These are phyloP conservation scores for Philhelius pedissequus DNA, from an alignment of 2,888 invertebrate genomes.

Conservation along the genomic window DNA sequence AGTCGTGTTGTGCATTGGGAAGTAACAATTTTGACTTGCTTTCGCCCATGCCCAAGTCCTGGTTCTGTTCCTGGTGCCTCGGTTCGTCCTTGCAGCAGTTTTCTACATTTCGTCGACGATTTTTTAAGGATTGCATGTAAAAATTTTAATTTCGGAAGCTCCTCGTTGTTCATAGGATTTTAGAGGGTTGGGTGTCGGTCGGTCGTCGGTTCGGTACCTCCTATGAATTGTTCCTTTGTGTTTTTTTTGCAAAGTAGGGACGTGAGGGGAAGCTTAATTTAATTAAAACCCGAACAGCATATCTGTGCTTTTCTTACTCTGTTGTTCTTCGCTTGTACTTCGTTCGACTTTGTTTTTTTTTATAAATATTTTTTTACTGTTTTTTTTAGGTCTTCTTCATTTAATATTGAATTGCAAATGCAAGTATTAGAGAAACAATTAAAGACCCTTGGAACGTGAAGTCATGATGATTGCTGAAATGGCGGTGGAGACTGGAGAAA, in stretches of 20 bases:
- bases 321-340: constrained; percentile 53
- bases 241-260: neutral
- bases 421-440: constrained; percentile 64
- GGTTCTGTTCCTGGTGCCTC: neutral
- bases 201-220: neutral
- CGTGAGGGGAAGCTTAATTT: constrained; percentile 48
- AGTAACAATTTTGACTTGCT: constrained; percentile 54
- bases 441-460: constrained; percentile 36
- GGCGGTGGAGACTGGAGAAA: neutral
- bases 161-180: constrained; percentile 36
- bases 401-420: constrained; percentile 57
- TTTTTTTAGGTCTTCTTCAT: neutral
- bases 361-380: neutral
- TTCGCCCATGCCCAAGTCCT: neutral
- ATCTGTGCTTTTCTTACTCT: constrained; percentile 60
- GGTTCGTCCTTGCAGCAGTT: constrained; percentile 50
- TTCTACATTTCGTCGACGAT: constrained; percentile 56
- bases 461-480: neutral
- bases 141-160: constrained; percentile 61
- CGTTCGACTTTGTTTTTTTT: constrained; percentile 1
- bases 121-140: constrained; percentile 61
- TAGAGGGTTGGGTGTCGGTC: neutral
- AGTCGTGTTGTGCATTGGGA: constrained; percentile 62
- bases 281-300: constrained; percentile 63
- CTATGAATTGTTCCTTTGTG: neutral